Base-by-base conservation (phyloP, 2,888 invertebrate species). In the Drosophila borealis region DNA sequence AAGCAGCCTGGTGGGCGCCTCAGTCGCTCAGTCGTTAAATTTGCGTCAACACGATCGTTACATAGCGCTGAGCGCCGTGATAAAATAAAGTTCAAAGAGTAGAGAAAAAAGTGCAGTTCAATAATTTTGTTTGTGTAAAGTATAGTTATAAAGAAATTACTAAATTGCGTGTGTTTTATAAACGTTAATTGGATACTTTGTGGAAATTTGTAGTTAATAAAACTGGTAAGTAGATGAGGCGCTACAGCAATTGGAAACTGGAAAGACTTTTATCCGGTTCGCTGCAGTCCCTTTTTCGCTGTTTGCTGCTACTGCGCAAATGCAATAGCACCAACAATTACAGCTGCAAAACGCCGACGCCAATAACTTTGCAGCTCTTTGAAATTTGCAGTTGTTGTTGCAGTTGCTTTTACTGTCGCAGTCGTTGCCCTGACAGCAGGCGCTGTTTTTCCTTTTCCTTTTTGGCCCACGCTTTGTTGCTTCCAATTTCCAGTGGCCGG, bases 341-440 rank as follows among this genome's bases (percentile, higher is more conserved):
- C 83, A 75, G 55, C 85, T 66, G 71, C 86, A 53, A 41, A 60
- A 69, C 75, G 74, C 70, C 66, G 81, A 81, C 78, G 78, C 81
- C 70, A 74, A 78, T 63, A 62, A 68, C 68, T 79, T 75, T 51
- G 60, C 42, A 37, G 46, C 51, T 57, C 55, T 66, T 61, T 59
- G n/a, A 21, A 53, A 37, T 25, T 49, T 25, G 37, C 19, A 41
- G 45, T 36, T 54, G 21, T 11, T 44, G 44, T 13, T 44, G 37
- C 34, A 10, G 17, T 25, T 55, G 44, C 13, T 19, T 14, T 44
- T 41, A 42, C 29, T 48, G 41, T 48, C 46, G 51, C 41, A 63
- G 56, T 72, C 50, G 53, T 56, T 74, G 60, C 59, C 54, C 45
- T 66, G 67, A 42, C 48, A 71, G 46, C 72, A 45, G 48, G 44